These are phyloP conservation scores for Nanorana parkeri DNA, from an alignment of 2,113 vertebrate species.

Conservation along the genomic window DNA sequence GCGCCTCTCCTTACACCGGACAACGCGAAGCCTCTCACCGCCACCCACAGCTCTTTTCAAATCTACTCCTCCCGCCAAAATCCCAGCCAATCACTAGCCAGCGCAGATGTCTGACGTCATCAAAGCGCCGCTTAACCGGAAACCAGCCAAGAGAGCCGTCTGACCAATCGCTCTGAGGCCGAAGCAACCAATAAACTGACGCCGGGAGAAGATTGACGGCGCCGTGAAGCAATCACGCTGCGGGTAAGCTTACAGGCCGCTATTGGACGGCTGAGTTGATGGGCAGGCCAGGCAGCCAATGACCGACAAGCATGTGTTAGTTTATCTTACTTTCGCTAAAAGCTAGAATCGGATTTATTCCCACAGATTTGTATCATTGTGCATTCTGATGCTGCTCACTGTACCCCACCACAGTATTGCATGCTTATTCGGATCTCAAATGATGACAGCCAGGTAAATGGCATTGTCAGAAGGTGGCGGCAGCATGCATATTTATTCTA, in stretches of 20 bases:
- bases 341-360: too few species aligned
- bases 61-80: constrained; percentile 48
- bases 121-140: neutral
- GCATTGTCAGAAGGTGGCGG: too few species aligned
- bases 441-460: too few species aligned
- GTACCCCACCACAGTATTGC: too few species aligned
- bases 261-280: neutral
- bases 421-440: too few species aligned
- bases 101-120: too few species aligned
- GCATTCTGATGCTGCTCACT: too few species aligned
- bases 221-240: neutral
- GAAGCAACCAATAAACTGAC: neutral
- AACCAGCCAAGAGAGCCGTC: neutral
- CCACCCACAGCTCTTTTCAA: neutral
- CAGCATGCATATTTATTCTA: too few species aligned
- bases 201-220: neutral
- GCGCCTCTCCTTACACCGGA: neutral
- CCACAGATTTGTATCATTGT: too few species aligned
- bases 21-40: neutral
- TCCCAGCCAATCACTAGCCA: neutral
- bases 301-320: too few species aligned
- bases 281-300: neutral
- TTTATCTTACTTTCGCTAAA: too few species aligned
- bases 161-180: neutral
- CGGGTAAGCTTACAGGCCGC: neutral